Conservation (phyloP, 2,888 invertebrate genomes). For the Synergus gifuensis region DNA sequence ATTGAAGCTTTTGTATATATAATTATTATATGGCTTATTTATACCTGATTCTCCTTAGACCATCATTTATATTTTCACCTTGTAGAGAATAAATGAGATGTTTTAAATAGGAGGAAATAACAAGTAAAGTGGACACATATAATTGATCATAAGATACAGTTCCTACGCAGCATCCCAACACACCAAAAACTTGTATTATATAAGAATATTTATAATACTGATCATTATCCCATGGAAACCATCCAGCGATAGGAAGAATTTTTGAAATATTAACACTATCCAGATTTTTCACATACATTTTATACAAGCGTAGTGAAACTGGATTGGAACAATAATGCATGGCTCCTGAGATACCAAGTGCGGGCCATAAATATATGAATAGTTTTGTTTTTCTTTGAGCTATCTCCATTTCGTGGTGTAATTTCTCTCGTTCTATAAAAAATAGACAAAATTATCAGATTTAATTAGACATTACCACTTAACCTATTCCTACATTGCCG, state of each 20-base stretch:
- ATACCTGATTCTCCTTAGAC: neutral
- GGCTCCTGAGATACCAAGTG: constrained; percentile 55
- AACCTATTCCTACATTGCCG: too few relatives aligned
- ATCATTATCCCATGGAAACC: constrained; percentile 57
- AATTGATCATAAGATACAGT: constrained; percentile 58
- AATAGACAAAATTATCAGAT: neutral
- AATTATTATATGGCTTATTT: neutral
- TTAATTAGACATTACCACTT: neutral
- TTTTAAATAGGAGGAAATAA: constrained; percentile 57
- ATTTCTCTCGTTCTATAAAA: constrained; percentile 42
- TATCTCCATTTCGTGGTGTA: constrained; percentile 44
- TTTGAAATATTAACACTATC: constrained; percentile 40
- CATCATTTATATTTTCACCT: neutral
- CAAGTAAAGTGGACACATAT: constrained; percentile 57
- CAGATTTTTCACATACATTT: constrained; percentile 36
- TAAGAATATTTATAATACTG: constrained; percentile 56
- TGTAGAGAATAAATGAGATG: constrained; percentile 54
- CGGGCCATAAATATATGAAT: constrained; percentile 57
- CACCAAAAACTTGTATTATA: constrained; percentile 59
- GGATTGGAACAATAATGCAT: constrained; percentile 63
- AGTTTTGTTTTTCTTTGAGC: constrained; percentile 18
- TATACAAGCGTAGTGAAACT: constrained; percentile 35
- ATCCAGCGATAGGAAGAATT: constrained; percentile 57
- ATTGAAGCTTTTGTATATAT: neutral
- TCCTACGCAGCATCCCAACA: constrained; percentile 56